Evolutionary conservation across 2,113 vertebrate genomes (phyloP).

Genomic region (Dromiciops gliroides): DNA sequence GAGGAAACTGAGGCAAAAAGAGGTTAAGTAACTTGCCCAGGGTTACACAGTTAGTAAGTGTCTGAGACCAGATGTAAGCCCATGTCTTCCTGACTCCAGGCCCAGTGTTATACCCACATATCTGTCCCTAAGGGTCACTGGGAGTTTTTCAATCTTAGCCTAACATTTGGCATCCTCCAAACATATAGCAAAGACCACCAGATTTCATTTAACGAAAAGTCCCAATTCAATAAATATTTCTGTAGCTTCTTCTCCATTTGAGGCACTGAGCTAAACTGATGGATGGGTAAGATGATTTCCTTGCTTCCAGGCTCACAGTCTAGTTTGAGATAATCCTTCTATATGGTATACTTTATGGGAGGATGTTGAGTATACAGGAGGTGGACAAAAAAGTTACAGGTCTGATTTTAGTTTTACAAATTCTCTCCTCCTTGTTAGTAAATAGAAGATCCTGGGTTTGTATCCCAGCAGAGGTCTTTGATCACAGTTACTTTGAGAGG

Average conservation of each 20-base stretch:
- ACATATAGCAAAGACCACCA: slow-evolving; percentile 7
- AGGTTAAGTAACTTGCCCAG: neutral
- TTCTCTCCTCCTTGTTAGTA: neutral
- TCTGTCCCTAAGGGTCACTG: neutral
- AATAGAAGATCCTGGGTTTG: neutral
- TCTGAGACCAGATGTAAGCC: neutral
- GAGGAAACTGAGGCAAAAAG: neutral
- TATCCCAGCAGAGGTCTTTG: neutral
- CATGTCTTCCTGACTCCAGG: neutral
- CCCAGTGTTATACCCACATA: neutral
- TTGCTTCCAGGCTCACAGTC: neutral
- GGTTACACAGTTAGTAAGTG: neutral
- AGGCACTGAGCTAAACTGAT: neutral
- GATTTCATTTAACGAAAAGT: neutral
- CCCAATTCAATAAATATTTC: neutral
- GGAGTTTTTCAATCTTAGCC: slow-evolving; percentile 35
- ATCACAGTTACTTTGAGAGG: neutral
- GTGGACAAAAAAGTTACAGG: neutral
- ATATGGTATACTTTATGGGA: neutral
- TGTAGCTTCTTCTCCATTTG: neutral
- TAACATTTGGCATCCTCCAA: slow-evolving; percentile 29
- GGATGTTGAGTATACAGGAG: neutral
- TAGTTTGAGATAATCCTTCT: neutral
- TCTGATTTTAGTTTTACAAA: neutral
- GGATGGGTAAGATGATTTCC: neutral